Base-by-base conservation (phyloP, 2,888 invertebrate genomes). In the Drosophila robusta region DNA sequence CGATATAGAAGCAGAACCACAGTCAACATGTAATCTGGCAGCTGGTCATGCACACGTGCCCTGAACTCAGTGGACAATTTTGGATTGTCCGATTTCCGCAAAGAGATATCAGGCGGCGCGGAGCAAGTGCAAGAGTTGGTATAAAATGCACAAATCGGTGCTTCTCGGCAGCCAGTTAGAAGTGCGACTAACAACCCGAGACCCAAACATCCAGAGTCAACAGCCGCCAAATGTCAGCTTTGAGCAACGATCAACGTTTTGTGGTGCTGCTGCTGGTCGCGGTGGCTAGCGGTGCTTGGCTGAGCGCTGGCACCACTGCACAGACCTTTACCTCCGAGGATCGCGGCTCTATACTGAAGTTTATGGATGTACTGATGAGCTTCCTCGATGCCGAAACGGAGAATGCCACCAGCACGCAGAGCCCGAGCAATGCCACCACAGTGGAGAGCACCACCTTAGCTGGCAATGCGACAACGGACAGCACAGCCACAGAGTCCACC, bases 321-420 rank as follows among this genome's bases (percentile, higher is more conserved):
- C 88, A 87, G 42, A 60, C 70, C 3, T 81, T 82, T 8, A 81
- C 69, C 5, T 0, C 39, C 0, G 82, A 81, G 42, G 82, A 83
- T 72, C 88, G 82, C 11, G 57, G 54, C 0, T 78, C 82, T 5
- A 68, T 83, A 39, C 42, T 73, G 0, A 83, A 83, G 16, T 83
- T 83, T 2, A 75, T 83, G 67, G 69, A 75, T 44, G 64, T 78
- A 0, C 26, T 83, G 12, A 34, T 87, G 1, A 82, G 78, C 34
- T 87, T 87, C 6, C 38, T 83, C 38, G 86, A 81, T 26, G 22
- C 58, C 34, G 81, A 82, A 16, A 1, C 61, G 0, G 62, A 66
- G 4, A 78, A 69, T 45, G 14, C 16, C 3, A 83, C 56, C 1
- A 64, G 38, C 24, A 61, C 77, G 1, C 49, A 64, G 16, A 41